Base-by-base conservation (phyloP, 2,888 invertebrate species). In the Bembecia ichneumoniformis region DNA sequence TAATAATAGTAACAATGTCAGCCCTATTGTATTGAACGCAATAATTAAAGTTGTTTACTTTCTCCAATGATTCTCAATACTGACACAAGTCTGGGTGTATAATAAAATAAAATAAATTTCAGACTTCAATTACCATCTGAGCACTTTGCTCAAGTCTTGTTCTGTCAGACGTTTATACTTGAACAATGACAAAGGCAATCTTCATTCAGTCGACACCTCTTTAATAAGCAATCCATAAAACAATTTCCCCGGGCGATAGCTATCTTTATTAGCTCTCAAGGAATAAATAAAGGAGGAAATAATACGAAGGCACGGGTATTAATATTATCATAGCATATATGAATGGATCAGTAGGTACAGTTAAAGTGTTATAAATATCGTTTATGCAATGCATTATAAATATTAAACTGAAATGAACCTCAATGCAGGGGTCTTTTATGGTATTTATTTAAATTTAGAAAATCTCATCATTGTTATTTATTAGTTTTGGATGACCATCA, bases 191-290 rank as follows among this genome's bases (percentile, higher is more conserved):
- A 49, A 44, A 49, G 13, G 11, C 45, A 48, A 28, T 43, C 48
- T 72, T 65, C 62, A 64, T 66, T 47, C 45, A 49, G 50, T 48
- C 54, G 47, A 44, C 44, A 17, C 16, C 44, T 44, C 16, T 61
- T 63, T 73, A 78, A 77, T 76, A 75, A 75, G 73, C 71, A 71
- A 77, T 79, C 70, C 68, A 63, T 63, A 71, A 75, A 77, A 77
- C 74, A 75, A 55, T 40, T 75, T 68, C 63, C 70, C 60, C 55
- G 50, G 60, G 59, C 60, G 68, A 72, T 75, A 68, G 66, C 66
- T 57, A 66, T 68, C 67, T 64, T 66, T 63, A 68, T 71, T 68
- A 68, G 63, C 63, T 64, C 57, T 61, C 57, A 51, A 61, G 60
- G 59, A 65, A 64, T 68, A 69, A 70, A 73, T 70, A 66, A 68